These are phyloP conservation scores for Rissa tridactyla DNA, from an alignment of 2,113 vertebrate species.

Conservation along the genomic window DNA sequence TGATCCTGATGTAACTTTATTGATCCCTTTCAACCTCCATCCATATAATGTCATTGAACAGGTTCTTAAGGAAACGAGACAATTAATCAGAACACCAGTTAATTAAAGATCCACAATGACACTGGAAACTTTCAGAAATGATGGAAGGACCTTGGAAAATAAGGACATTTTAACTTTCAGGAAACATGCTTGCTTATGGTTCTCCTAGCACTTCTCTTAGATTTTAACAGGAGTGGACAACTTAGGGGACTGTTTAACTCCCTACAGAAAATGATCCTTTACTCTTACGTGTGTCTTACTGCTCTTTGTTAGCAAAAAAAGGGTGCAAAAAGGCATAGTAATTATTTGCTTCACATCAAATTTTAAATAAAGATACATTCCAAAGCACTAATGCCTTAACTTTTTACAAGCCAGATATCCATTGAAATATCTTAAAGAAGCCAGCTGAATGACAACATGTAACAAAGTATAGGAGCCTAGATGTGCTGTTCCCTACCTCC, in stretches of 20 bases:
- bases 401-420: background rate
- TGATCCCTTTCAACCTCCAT: constrained; percentile 39
- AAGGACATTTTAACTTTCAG: background rate
- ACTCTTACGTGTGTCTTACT: background rate
- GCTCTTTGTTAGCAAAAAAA: background rate
- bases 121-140: background rate
- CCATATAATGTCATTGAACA: background rate
- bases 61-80: constrained; percentile 17
- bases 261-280: background rate
- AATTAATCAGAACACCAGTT: constrained; percentile 41
- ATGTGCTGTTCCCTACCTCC: background rate
- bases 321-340: background rate
- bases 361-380: background rate
- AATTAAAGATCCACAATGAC: constrained; percentile 22
- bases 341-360: background rate
- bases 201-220: background rate
- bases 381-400: background rate
- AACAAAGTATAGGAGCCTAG: background rate
- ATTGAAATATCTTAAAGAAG: background rate
- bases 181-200: background rate
- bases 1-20: background rate
- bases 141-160: background rate
- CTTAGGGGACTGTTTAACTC: background rate
- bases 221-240: background rate
- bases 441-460: background rate